Percentiles rank a stretch among this genome's conserved stretches.
These are phyloP conservation scores for Lamellibrachia columna DNA, from an alignment of 2,888 invertebrate genomes.

Conservation along the genomic window DNA sequence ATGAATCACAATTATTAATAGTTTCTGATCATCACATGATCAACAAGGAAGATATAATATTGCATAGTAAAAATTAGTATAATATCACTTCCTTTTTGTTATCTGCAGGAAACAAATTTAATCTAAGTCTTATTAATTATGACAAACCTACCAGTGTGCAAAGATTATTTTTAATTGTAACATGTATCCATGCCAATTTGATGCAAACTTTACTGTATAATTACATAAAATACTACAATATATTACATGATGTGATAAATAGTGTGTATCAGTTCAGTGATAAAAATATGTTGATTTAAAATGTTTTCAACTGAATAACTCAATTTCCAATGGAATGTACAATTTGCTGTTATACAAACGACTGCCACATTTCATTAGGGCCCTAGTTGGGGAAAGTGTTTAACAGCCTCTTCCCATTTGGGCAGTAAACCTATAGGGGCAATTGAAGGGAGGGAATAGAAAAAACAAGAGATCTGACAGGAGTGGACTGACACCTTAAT, in stretches of 20 bases:
- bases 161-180: not conserved
- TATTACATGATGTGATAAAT: not conserved
- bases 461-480: not conserved
- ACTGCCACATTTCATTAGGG: not conserved
- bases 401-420: not conserved
- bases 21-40: not conserved
- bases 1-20: not conserved
- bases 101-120: not conserved
- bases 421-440: not conserved
- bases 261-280: not conserved
- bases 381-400: not conserved
- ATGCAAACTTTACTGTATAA: not conserved
- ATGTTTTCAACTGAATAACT: not conserved
- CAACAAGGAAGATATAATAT: not conserved
- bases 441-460: conserved; percentile 4
- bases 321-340: not conserved
- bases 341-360: not conserved
- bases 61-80: not conserved
- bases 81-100: conserved; percentile 2
- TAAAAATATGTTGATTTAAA: not conserved
- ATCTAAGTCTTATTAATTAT: not conserved
- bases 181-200: not conserved
- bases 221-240: not conserved
- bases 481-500: conserved; percentile 5
- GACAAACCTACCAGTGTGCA: not conserved